These are phyloP conservation scores for Smithornis capensis DNA, from an alignment of 2,113 vertebrate species.

Conservation along the genomic window DNA sequence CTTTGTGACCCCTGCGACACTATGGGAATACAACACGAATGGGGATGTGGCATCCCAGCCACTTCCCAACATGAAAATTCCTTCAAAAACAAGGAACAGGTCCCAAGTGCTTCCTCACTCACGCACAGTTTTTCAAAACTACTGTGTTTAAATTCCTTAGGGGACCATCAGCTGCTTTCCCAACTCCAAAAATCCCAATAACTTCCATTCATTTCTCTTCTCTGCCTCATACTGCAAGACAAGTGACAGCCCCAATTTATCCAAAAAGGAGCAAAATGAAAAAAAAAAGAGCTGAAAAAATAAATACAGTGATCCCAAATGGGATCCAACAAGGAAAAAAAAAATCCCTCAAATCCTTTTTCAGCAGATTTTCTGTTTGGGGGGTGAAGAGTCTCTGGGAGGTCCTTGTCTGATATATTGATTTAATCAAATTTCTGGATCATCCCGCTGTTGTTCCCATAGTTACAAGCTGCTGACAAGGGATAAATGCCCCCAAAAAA, in stretches of 20 bases:
- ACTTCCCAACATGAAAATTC: neutral
- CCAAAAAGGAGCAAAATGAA: neutral
- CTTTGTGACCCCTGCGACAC: rapidly evolving
- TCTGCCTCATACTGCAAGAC: neutral
- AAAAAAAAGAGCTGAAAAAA: neutral
- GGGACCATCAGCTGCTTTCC: neutral
- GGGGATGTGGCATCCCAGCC: no score
- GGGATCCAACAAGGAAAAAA: neutral
- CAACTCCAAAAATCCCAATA: neutral
- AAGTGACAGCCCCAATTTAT: neutral
- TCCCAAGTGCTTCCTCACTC: rapidly evolving
- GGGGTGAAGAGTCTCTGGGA: neutral
- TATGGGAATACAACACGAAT: neutral
- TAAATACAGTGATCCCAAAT: neutral
- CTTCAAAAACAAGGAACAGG: no score
- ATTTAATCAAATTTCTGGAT: conserved; percentile 37
- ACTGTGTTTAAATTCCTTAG: neutral
- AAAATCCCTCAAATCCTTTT: neutral
- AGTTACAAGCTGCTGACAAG: conserved; percentile 39
- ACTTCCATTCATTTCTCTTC: neutral
- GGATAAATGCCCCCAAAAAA: neutral
- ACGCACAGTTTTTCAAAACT: neutral
- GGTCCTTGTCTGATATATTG: neutral
- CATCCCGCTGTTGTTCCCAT: conserved; percentile 20
- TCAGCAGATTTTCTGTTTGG: neutral